Base-by-base conservation (phyloP, 2,113 vertebrate species). In the Heliornis fulica region DNA sequence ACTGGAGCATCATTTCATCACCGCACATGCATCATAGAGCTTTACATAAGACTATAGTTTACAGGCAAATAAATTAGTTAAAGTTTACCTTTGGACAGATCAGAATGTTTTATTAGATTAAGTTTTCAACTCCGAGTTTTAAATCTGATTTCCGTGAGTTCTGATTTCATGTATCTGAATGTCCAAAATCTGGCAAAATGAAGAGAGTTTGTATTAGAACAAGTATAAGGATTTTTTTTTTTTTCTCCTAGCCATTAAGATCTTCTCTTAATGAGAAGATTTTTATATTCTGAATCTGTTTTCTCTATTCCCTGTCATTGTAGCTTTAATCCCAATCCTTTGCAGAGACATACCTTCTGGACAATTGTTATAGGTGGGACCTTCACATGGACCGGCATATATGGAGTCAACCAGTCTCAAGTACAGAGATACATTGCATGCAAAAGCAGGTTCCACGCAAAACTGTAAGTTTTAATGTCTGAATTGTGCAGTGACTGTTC, bases 351-450 rank as follows among this genome's bases (percentile, higher is more conserved):
- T 90, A 99, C 99, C 3, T 99, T 99, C 97, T 99, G 99, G 99
- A 99, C 99, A 0, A 97, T 99, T 80, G 28, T 98, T 45, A 83
- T 99, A 40, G 99, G 99, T 48, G 99, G 99, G 34, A 98, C 98
- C 31, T 99, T 99, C 93, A 98, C 98, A 2, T 99, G 99, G 99
- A 97, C 98, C 76, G 92, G 98, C 48, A 97, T 99, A 88, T 99
- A 99, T 4, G 99, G 99, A 7, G 94, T 99, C 95, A 99, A 99
- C 97, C 99, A 99, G 82, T 98, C 99, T 43, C 99, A 99, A 97
- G 99, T 99, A 78, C 99, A 99, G 95, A 98, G 99, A 98, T 99
- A 99, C 90, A 98, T 99, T 92, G 98, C 99, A 53, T 99, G 99
- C 97, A 99, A 99, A 97, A 99, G 31, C 95, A 97, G 98, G 92